Evolutionary conservation across 2,888 invertebrate species (phyloP).

Genomic region (Gymnosoma rotundatum): DNA sequence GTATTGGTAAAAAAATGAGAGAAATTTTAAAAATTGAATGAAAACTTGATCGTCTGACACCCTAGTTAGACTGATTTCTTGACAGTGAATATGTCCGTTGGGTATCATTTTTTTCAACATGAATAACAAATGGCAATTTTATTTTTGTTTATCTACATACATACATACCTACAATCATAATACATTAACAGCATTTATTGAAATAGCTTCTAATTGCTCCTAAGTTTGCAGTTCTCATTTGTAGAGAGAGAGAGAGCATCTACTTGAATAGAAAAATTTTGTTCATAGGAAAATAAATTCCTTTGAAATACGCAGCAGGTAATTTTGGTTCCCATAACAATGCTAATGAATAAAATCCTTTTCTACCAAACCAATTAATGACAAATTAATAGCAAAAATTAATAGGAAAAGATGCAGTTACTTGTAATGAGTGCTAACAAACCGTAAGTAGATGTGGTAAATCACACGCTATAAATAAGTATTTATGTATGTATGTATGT

Average conservation of each 20-base stretch:
- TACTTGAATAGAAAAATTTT: conserved; percentile 18
- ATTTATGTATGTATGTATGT: background rate
- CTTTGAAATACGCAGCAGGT: too few species aligned
- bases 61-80: too few species aligned
- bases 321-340: conserved; percentile 1
- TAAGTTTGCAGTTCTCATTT: background rate
- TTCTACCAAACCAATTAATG: conserved; percentile 47
- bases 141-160: too few species aligned
- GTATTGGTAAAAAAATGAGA: too few species aligned
- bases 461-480: too few species aligned
- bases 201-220: background rate
- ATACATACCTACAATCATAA: too few species aligned
- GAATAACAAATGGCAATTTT: too few species aligned
- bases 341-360: conserved; percentile 48
- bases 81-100: too few species aligned
- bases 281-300: background rate
- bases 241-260: background rate
- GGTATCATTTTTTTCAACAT: too few species aligned
- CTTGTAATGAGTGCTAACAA: conserved; percentile 8
- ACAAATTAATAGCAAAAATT: conserved; percentile 36
- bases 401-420: background rate
- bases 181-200: background rate
- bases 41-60: too few species aligned
- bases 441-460: background rate
- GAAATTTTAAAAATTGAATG: too few species aligned